Conservation (phyloP, 2,113 vertebrate genomes). For the Prochilodus magdalenae region DNA sequence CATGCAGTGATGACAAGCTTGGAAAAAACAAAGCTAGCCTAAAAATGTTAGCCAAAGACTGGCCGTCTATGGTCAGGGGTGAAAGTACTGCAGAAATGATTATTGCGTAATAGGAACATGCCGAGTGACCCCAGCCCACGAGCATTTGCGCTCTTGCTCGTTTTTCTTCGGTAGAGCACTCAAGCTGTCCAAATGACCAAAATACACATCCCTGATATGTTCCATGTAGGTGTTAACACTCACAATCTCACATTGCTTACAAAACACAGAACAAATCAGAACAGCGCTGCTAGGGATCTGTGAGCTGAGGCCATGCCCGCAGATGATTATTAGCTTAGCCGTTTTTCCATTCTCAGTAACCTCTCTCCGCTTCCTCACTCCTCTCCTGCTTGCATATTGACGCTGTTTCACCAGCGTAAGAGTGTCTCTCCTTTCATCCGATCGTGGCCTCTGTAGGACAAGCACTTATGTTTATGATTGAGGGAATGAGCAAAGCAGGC, state of each 20-base stretch:
- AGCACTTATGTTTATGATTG: slow-evolving; percentile 13
- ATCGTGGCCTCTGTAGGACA: background rate
- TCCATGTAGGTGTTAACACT: background rate
- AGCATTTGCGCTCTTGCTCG: background rate
- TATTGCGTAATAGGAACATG: background rate
- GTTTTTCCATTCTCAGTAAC: background rate
- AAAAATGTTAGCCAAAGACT: background rate
- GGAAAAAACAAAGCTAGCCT: background rate
- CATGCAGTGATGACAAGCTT: background rate
- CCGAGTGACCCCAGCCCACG: background rate
- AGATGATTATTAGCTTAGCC: background rate
- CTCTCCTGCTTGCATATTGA: background rate
- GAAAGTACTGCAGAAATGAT: background rate
- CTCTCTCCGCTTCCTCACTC: background rate
- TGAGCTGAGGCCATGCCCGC: background rate
- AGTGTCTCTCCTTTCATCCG: slow-evolving; percentile 9
- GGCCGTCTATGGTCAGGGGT: background rate
- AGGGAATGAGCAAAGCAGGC: slow-evolving; percentile 11
- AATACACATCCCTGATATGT: background rate
- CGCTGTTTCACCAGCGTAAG: background rate
- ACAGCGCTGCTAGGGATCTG: background rate
- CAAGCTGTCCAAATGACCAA: background rate
- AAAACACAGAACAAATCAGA: background rate
- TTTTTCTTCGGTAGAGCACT: background rate
- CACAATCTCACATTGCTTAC: background rate